Base-by-base conservation (phyloP, 2,113 vertebrate genomes). In the Callipepla squamata region DNA sequence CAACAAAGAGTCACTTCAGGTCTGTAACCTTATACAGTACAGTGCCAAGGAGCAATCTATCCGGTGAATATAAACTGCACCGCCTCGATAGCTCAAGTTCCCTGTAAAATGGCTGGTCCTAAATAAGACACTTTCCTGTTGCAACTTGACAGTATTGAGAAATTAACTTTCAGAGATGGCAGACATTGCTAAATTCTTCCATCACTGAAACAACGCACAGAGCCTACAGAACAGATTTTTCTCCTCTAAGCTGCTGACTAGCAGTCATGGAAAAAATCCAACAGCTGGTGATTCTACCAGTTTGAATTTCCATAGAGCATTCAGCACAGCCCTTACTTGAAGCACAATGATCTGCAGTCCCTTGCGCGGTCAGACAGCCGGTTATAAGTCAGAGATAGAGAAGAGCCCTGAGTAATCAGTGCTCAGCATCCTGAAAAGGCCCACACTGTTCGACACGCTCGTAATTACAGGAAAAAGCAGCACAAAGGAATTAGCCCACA, bases 251-350 rank as follows among this genome's bases (percentile, higher is more conserved):
- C 7, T 90, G 76, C 65, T 86, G 15, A 0, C n/a, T 30, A 25
- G 88, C 78, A 89, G 88, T 69, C 88, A 93, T 67, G 69, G 69
- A 36, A 88, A 93, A 93, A 90, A 68, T 12, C 26, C 57, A 93
- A 61, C 65, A 48, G 17, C 5, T 55, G 28, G 19, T 0, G 5
- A 13, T 5, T 6, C 51, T 7, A 7, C 40, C n/a, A 7, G n/a
- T 26, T 9, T 55, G 66, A 53, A 47, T 47, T 70, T 63, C 40
- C n/a, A 20, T 6, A 7, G 15, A 34, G 34, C 25, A 20, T 5
- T 20, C 3, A 0, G n/a, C 45, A 67, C 34, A 28, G 81, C 5
- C 65, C 30, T 69, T 4, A 5, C 50, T 21, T 47, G 36, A 22
- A 57, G 59, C 30, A n/a, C 59, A 61, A 23, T 6, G 69, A 30